phyloP scores from a whole-genome alignment of 2,888 invertebrate species.

The Dermolepida albohirtum region DNA sequence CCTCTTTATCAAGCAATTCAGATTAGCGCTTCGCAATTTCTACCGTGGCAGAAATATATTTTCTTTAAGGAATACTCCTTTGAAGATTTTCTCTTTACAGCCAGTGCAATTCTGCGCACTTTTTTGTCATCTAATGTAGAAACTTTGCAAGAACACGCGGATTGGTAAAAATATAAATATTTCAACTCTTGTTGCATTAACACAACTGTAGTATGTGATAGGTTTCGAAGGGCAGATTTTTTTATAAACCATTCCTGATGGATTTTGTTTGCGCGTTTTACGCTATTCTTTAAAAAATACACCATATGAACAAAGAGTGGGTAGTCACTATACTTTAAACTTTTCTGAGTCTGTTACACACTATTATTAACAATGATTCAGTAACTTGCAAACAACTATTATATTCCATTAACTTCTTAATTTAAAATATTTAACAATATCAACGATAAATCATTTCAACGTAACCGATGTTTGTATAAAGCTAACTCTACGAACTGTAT shows the following conservation, averaged over 20 bases:
- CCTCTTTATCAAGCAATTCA: slow-evolving; percentile 47
- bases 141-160: slow-evolving; percentile 53
- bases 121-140: slow-evolving; percentile 65
- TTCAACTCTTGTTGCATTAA: slow-evolving; percentile 54
- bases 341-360: not conserved
- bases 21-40: slow-evolving; percentile 59
- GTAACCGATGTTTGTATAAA: slow-evolving; percentile 24
- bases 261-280: slow-evolving; percentile 34
- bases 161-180: slow-evolving; percentile 48
- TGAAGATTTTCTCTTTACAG: slow-evolving; percentile 60
- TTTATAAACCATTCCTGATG: slow-evolving; percentile 48
- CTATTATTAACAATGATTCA: not conserved
- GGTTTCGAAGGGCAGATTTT: slow-evolving; percentile 45
- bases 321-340: not conserved
- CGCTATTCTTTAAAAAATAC: slow-evolving; percentile 35
- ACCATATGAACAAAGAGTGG: slow-evolving; percentile 38
- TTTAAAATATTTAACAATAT: slow-evolving; percentile 7
- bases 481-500: slow-evolving; percentile 36
- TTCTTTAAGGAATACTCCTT: slow-evolving; percentile 48
- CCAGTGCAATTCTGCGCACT: slow-evolving; percentile 56
- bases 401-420: slow-evolving; percentile 24
- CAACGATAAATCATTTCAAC: slow-evolving; percentile 43
- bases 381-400: slow-evolving; percentile 8
- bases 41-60: slow-evolving; percentile 60
- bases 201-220: slow-evolving; percentile 47